A percentile compares a stretch with the other conserved stretches of the same genome.
phyloP scores from a whole-genome alignment of 2,888 invertebrate genomes.

The Cyrtodaria siliqua region DNA sequence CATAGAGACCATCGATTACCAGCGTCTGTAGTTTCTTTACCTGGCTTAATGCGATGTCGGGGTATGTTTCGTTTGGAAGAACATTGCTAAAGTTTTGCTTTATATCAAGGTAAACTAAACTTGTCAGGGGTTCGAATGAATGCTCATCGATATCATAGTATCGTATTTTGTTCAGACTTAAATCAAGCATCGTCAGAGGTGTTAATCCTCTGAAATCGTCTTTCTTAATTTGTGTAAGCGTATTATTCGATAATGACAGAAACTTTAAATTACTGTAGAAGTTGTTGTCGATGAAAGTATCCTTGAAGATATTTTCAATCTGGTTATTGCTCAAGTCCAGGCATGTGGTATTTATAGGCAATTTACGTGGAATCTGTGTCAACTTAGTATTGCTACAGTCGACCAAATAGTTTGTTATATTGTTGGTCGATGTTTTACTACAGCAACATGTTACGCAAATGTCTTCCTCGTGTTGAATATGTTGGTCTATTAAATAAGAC shows the following conservation, averaged over 20 bases:
- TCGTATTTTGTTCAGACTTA: slow-evolving; percentile 22
- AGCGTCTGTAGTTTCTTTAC: slow-evolving; percentile 2
- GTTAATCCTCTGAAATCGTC: slow-evolving; percentile 1
- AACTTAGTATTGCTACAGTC: slow-evolving; percentile 2
- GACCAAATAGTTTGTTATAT: no score
- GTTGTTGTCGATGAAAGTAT: neutral
- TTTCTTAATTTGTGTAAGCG: neutral
- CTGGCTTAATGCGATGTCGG: neutral
- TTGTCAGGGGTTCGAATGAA: neutral
- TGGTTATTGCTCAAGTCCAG: slow-evolving; percentile 2
- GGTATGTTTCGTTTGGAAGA: slow-evolving; percentile 1
- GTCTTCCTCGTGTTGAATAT: no score
- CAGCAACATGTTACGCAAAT: no score
- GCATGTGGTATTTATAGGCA: neutral
- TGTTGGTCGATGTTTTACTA: no score
- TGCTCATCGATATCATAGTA: slow-evolving; percentile 3
- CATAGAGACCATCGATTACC: slow-evolving; percentile 24
- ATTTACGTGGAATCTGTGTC: neutral
- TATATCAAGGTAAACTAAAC: slow-evolving; percentile 10
- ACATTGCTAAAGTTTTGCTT: slow-evolving; percentile 10
- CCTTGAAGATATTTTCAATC: neutral
- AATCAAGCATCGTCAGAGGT: slow-evolving; percentile 11
- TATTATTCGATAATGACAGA: neutral
- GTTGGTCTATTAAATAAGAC: no score
- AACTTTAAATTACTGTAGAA: neutral